phyloP scores from a whole-genome alignment of 2,888 invertebrate species.

The Sinodicranocentrus sp. region DNA sequence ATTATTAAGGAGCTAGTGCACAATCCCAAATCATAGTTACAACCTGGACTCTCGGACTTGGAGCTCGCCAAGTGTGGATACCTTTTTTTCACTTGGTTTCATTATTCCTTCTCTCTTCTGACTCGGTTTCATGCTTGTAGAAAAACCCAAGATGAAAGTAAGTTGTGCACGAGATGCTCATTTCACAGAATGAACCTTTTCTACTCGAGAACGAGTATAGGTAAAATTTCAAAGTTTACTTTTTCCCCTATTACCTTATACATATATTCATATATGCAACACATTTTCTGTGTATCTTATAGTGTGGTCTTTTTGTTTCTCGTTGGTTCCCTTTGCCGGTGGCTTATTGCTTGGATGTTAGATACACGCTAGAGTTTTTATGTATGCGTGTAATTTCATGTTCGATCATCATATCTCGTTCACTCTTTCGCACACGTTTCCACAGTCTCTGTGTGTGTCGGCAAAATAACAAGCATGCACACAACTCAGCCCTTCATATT shows the following conservation, averaged over 20 bases:
- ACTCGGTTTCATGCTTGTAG: not conserved
- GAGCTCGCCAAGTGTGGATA: not conserved
- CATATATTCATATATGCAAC: no score
- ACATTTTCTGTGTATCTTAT: no score
- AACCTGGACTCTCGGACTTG: not conserved
- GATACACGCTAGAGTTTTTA: not conserved
- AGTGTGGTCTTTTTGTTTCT: slow-evolving; percentile 49
- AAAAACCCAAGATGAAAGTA: slow-evolving; percentile 36
- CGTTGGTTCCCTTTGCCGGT: slow-evolving; percentile 52
- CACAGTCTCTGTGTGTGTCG: slow-evolving; percentile 43
- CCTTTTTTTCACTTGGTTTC: not conserved
- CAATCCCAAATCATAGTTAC: slow-evolving; percentile 32
- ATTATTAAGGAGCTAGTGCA: slow-evolving; percentile 46
- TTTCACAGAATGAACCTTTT: slow-evolving; percentile 23
- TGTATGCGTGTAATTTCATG: slow-evolving; percentile 5
- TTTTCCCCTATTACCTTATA: no score
- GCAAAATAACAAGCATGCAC: slow-evolving; percentile 47
- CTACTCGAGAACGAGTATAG: no score
- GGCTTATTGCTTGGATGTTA: slow-evolving; percentile 62
- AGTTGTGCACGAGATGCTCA: slow-evolving; percentile 60
- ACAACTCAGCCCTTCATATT: not conserved
- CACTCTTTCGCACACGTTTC: slow-evolving; percentile 57
- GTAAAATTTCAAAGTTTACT: no score
- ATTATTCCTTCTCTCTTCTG: not conserved
- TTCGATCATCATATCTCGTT: slow-evolving; percentile 49